Conservation (phyloP, 2,888 invertebrate genomes). For the Acleris sparsana region DNA sequence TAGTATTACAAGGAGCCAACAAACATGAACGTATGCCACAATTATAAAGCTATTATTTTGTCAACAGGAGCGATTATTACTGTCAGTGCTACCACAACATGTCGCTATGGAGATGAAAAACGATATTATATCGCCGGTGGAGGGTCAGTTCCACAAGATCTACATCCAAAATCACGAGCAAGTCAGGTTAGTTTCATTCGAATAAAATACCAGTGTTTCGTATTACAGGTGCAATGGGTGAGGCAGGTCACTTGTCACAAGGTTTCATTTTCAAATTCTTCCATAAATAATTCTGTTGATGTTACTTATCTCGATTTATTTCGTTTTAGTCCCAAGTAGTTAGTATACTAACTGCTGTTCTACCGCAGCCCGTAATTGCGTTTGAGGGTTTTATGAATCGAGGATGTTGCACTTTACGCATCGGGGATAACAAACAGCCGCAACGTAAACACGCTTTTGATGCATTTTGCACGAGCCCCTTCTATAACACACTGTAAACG, state of each 20-base stretch:
- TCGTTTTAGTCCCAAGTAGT: no score
- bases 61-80: slow-evolving; percentile 89
- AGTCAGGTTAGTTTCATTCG: slow-evolving; percentile 87
- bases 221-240: no score
- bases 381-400: slow-evolving; percentile 19
- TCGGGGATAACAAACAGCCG: slow-evolving; percentile 26
- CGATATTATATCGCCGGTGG: slow-evolving; percentile 94
- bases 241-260: no score
- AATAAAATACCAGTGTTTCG: no score
- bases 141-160: slow-evolving; percentile 96
- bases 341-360: no score
- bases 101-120: slow-evolving; percentile 97
- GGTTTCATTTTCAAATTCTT: no score
- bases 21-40: neutral
- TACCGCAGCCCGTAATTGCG: neutral
- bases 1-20: no score
- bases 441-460: slow-evolving; percentile 32
- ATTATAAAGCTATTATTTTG: slow-evolving; percentile 32
- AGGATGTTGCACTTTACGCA: slow-evolving; percentile 36
- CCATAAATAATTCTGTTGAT: no score
- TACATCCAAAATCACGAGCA: slow-evolving; percentile 97
- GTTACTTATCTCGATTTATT: no score
- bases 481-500: slow-evolving; percentile 21
- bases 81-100: slow-evolving; percentile 95
- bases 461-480: slow-evolving; percentile 23